Evolutionary conservation across 2,113 vertebrate species (phyloP), one percentile per base, ranked within the genome.

Genomic region (Pituophis catenifer): DNA sequence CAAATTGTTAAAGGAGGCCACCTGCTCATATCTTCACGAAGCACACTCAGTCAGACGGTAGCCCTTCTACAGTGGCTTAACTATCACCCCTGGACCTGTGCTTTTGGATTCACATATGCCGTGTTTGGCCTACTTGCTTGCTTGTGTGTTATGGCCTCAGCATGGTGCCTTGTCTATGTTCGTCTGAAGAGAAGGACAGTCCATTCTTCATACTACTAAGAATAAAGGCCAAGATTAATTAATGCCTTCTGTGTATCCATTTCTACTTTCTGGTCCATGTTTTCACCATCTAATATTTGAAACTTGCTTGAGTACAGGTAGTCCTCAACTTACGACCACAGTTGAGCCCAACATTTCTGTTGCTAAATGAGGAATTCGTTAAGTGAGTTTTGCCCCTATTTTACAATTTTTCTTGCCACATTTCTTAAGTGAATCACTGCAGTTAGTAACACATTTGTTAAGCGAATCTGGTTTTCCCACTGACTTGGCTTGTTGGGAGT

Each of bases 161-260:
- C 50, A 29, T 24, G 10, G 81, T 93, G 92, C 89, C 92, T 93
- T 93, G 48, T 62, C 57, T 75, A 12, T 57, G 52, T 58, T 19
- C 29, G 89, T 54, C 50, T 33, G 29, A 87, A 50, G 52, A 17
- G 50, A 3, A 53, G 29, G 75, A 44, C 21, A n/a, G n/a, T 57
- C n/a, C 1, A 10, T 38, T 44, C 87, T 10, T 55, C 9, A 26
- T 54, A 48, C n/a, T n/a, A 65, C 23, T 62, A 44, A 86, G 44
- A 93, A 93, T 93, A 93, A 93, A 93, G 19, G 8, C n/a, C 48
- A 65, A 90, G 23, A 90, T 90, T 90, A 87, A 44, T 90, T 24
- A 65, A 44, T 87, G n/a, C 50, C 48, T 55, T 33, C 29, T 54
- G 29, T 81, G 15, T 21, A 19, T 81, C 19, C 23, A 6, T 81